Base-by-base conservation (phyloP, 2,113 vertebrate species). In the Indicator indicator region DNA sequence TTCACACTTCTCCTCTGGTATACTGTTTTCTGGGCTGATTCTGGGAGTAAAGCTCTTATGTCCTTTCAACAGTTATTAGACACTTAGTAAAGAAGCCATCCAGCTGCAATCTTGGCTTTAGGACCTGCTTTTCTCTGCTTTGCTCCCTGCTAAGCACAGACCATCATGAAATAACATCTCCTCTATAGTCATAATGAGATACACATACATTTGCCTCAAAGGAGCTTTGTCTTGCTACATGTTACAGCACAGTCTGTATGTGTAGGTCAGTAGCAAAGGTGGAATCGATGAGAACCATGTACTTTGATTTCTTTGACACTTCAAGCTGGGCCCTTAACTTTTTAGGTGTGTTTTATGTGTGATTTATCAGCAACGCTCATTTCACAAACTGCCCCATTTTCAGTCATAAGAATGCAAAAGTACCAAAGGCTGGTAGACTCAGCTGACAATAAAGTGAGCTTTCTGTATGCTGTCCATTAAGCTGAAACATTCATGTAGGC, bases 401-500 rank as follows among this genome's bases (percentile, higher is more conserved):
- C 82, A 80, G 77, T 65, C n/a, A 63, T 71, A 83, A 50, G 69
- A 91, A 77, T 65, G 2, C 42, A 36, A 27, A 91, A 77, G 2
- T 78, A 40, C 54, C 68, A 88, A 59, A 91, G 92, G 14, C 16
- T 76, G 38, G 13, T 79, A 89, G 80, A 70, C n/a, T 84, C 17
- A 78, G 5, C 12, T 52, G n/a, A 42, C 28, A 62, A 50, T 20
- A 83, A 27, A 30, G 17, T 63, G 4, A 8, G 7, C 44, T 68
- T 72, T 60, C 54, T 85, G 17, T 21, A n/a, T 76, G 23, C 24
- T 89, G 23, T 6, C 26, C 68, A 52, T 89, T 76, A 58, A 75
- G 10, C 21, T 97, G 79, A 98, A 97, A 97, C 93, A 97, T 67
- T 92, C 72, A 94, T 83, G 82, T 50, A 40, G 91, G 76, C 72